Evolutionary conservation across 2,888 invertebrate genomes (phyloP), one percentile per base, ranked within the genome.

Genomic region (Aspidiotus destructor): DNA sequence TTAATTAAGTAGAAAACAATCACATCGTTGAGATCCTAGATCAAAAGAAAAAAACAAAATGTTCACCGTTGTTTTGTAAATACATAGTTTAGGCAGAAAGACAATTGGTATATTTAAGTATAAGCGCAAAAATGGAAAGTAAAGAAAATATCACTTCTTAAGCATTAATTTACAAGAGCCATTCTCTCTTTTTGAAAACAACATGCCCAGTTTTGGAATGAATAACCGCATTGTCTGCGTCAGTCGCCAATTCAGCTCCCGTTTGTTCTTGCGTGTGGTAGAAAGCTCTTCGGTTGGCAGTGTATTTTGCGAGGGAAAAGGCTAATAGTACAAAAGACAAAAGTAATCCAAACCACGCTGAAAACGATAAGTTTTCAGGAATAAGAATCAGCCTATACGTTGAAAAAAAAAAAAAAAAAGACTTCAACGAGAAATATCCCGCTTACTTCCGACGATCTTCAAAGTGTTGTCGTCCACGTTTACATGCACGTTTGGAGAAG

Each of bases 251-350:
- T 73, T 89, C 90, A 9, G 96, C 94, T 15, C 96, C 96, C 72
- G 92, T 89, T 76, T 97, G 97, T 80, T 97, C 97, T 80, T 96
- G 88, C 0, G 97, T 98, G 64, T 94, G 81, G 77, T 98, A 98
- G 77, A 95, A 95, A 67, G 97, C 96, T 80, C 94, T 93, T 76
- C 94, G 92, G 55, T 92, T 81, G 16, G 92, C 87, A 73, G 92
- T 81, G 73, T 92, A 92, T n/a, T 93, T 83, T 52, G 92, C 92
- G 40, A 93, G 84, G 48, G 93, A 79, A 65, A 93, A 81, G 0
- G 87, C 86, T 79, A 92, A 86, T 54, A 91, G 81, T 16, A 92
- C 83, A 68, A 93, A 80, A 57, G 89, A 82, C 70, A 93, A 77
- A 78, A 94, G 87, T 28, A 28, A 28, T 28, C 28, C 28, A 28